Conservation (phyloP, 1,140 invertebrate genomes). For the Neotoxoptera formosana region DNA sequence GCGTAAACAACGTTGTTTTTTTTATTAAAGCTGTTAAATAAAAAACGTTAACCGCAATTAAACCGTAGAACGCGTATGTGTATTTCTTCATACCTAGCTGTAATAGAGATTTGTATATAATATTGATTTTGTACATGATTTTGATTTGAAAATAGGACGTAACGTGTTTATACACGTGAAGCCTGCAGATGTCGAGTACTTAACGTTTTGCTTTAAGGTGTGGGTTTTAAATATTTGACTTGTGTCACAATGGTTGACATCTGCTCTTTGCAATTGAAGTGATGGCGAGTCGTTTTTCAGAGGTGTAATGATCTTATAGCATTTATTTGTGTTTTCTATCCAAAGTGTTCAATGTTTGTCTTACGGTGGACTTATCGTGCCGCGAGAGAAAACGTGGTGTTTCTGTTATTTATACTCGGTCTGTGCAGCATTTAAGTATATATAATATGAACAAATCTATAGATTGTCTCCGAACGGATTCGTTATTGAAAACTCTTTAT, state of each 20-base stretch:
- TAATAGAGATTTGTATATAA: slow-evolving; percentile 12
- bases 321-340: slow-evolving; percentile 19
- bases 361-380: neutral
- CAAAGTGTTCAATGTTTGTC: neutral
- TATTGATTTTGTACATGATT: neutral
- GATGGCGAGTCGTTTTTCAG: neutral
- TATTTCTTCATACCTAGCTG: neutral
- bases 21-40: neutral
- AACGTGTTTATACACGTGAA: neutral
- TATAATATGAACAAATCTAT: neutral
- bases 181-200: neutral
- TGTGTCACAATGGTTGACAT: neutral
- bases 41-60: neutral
- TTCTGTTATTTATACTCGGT: neutral
- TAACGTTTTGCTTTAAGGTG: neutral
- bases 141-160: neutral
- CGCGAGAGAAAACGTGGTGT: neutral
- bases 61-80: neutral
- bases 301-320: neutral
- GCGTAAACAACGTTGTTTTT: neutral
- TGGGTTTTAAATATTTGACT: slow-evolving; percentile 4
- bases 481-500: neutral
- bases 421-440: neutral
- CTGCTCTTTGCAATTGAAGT: neutral
- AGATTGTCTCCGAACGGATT: neutral